Evolutionary conservation across 2,888 invertebrate genomes (phyloP).

Genomic region (Bellardia bayeri): DNA sequence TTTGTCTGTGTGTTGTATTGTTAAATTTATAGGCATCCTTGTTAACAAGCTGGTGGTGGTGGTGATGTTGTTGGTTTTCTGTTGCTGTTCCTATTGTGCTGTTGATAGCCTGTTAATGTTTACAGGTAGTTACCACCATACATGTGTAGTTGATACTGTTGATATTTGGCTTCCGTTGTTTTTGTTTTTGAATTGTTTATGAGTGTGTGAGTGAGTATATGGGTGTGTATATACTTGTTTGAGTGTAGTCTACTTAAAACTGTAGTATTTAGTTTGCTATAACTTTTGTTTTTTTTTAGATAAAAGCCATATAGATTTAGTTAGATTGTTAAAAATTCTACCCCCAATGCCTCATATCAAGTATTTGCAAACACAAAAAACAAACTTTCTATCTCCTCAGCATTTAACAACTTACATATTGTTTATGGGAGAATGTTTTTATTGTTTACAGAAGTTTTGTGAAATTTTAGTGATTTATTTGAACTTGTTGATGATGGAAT

Average conservation of each 20-base stretch:
- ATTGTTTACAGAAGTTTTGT: constrained; percentile 23
- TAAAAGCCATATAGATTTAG: constrained; percentile 22
- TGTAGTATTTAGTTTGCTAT: not conserved
- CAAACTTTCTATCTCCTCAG: too few species aligned
- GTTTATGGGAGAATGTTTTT: constrained; percentile 10
- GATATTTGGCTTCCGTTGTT: not conserved
- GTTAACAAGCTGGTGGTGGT: not conserved
- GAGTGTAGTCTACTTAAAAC: too few species aligned
- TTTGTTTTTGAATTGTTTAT: not conserved
- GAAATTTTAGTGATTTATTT: constrained; percentile 32
- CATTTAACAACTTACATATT: not conserved
- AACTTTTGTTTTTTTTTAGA: constrained; percentile 2
- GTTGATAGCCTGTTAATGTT: not conserved
- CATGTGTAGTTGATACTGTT: not conserved
- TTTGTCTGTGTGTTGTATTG: not conserved
- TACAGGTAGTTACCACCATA: not conserved
- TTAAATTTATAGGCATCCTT: not conserved
- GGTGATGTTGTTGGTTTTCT: not conserved
- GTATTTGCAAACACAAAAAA: too few species aligned
- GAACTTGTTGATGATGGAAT: constrained; percentile 39
- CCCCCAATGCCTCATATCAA: not conserved
- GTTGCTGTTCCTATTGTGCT: not conserved
- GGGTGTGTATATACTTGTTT: too few species aligned
- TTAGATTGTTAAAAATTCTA: constrained; percentile 17
- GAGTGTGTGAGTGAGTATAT: too few species aligned